Conservation (phyloP, 2,888 invertebrate species). For the Ypsolopha scabrella region DNA sequence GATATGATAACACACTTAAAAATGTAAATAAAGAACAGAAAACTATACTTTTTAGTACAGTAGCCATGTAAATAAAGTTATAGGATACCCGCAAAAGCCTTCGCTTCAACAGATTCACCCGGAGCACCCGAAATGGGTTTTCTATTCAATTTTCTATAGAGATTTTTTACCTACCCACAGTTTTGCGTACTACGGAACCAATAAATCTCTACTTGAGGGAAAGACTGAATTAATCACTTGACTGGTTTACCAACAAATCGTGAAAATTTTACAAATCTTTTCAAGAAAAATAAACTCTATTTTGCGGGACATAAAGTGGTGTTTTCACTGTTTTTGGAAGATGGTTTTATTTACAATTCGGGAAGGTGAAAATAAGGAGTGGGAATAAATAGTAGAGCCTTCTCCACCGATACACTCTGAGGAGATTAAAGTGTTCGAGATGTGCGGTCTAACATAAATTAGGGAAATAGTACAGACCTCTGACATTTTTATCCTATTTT, state of each 20-base stretch:
- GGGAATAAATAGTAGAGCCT: conserved; percentile 59
- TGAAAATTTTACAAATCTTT: conserved; percentile 21
- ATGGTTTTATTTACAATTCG: conserved; percentile 44
- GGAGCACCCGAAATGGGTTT: conserved; percentile 60
- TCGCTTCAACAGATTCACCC: conserved; percentile 49
- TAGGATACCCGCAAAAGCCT: conserved; percentile 29
- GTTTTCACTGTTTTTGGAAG: not conserved
- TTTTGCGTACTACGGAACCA: conserved; percentile 69
- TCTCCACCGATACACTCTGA: conserved; percentile 55
- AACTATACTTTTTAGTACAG: not conserved
- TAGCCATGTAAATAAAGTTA: conserved; percentile 32
- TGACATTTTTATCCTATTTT: conserved; percentile 14
- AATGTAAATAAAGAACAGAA: too few relatives aligned
- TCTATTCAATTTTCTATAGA: conserved; percentile 71
- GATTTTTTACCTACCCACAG: conserved; percentile 68
- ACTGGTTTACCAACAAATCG: conserved; percentile 52
- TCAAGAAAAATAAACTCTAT: conserved; percentile 18
- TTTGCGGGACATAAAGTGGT: not conserved
- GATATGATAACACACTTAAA: too few relatives aligned
- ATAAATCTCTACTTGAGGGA: conserved; percentile 67
- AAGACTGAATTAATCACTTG: conserved; percentile 67
- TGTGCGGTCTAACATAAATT: conserved; percentile 49
- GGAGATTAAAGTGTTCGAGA: conserved; percentile 63
- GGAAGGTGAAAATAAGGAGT: conserved; percentile 63
- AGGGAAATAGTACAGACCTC: conserved; percentile 34